Evolutionary conservation across 2,113 vertebrate species (phyloP).

Genomic region (Alaudala cheleensis): DNA sequence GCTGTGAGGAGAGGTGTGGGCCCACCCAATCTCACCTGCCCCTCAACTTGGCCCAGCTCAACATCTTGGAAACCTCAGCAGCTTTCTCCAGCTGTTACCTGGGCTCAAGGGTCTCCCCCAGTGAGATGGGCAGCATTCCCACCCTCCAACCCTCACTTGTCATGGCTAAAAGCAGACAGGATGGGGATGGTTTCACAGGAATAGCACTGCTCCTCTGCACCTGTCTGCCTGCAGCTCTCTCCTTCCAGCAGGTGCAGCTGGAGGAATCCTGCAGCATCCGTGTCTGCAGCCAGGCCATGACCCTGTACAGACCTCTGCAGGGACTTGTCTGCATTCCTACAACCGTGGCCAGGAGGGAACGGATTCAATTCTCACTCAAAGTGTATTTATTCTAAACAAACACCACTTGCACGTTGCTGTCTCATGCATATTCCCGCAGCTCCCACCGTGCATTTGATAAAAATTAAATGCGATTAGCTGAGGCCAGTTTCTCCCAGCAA

Average conservation of each 20-base stretch:
- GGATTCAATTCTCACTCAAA: not conserved
- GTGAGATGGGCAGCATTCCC: rapidly evolving
- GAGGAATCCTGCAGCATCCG: not conserved
- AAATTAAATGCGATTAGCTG: constrained; percentile 18
- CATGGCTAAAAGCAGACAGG: rapidly evolving
- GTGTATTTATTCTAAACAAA: constrained; percentile 37
- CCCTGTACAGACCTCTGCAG: not conserved
- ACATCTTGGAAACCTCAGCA: not conserved
- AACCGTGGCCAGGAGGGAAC: rapidly evolving
- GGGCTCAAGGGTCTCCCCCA: not conserved
- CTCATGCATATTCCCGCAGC: not conserved
- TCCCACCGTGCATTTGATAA: constrained; percentile 7
- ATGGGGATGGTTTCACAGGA: not conserved
- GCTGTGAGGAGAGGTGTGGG: not conserved
- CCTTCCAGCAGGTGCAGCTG: rapidly evolving
- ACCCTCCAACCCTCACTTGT: not conserved
- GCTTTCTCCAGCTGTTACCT: not conserved
- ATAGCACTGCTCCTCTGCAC: not conserved
- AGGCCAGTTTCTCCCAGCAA: constrained; percentile 22
- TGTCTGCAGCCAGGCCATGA: not conserved
- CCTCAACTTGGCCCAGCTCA: rapidly evolving
- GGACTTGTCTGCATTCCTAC: not conserved
- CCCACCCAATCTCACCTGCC: rapidly evolving
- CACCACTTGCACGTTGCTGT: not conserved
- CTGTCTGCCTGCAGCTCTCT: not conserved